phyloP scores from a whole-genome alignment of 1,140 invertebrate species.

The Mya arenaria region DNA sequence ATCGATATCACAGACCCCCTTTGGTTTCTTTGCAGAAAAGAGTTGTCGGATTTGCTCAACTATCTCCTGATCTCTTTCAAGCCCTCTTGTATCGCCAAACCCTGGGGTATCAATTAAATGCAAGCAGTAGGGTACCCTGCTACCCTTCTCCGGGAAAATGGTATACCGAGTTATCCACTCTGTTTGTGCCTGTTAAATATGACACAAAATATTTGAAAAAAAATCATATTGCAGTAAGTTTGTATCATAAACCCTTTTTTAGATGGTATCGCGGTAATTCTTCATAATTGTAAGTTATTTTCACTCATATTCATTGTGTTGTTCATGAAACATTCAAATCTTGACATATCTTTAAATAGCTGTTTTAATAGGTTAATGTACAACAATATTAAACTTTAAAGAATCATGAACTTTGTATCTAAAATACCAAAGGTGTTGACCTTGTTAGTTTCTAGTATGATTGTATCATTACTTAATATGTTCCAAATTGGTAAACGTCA shows the following conservation, averaged over 20 bases:
- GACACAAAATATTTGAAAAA: background rate
- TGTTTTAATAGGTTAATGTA: background rate
- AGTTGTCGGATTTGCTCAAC: slow-evolving; percentile 50
- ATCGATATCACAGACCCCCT: slow-evolving; percentile 56
- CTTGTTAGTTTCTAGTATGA: background rate
- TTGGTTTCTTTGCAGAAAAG: slow-evolving; percentile 13
- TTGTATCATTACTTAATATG: background rate
- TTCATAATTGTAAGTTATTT: background rate
- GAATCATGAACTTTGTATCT: background rate
- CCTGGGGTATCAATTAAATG: slow-evolving; percentile 43
- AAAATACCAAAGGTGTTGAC: background rate
- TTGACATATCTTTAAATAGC: background rate
- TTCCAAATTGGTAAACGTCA: background rate
- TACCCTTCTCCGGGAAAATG: slow-evolving; percentile 6
- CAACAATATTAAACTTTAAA: too few species aligned
- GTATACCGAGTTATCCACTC: slow-evolving; percentile 51
- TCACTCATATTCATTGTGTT: background rate
- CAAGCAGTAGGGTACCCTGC: slow-evolving; percentile 3
- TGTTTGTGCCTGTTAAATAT: slow-evolving; percentile 12
- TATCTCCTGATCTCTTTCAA: slow-evolving; percentile 52
- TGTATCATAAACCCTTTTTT: too few species aligned
- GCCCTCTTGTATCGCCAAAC: slow-evolving; percentile 53
- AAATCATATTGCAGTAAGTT: background rate
- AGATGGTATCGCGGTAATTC: too few species aligned
- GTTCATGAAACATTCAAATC: background rate